A percentile compares a stretch with the other conserved stretches of the same genome.
These are phyloP conservation scores for Campoletis sonorensis DNA, from an alignment of 1,140 invertebrate species.

Conservation along the genomic window DNA sequence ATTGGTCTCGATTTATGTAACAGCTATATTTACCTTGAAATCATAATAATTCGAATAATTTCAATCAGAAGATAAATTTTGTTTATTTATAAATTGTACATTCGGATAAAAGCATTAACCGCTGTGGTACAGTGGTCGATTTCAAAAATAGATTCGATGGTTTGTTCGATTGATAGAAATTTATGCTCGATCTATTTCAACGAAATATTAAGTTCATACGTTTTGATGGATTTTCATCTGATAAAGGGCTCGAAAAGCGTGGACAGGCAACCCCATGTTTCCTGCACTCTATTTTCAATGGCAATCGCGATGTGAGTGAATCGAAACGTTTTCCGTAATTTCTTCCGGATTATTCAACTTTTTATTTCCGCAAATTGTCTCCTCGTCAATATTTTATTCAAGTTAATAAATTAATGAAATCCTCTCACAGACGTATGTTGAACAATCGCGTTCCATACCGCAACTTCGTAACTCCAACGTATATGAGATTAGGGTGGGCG, in stretches of 20 bases:
- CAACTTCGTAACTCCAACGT: background rate
- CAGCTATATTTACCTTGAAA: too few relatives aligned
- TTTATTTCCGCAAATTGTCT: background rate
- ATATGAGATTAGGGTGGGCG: background rate
- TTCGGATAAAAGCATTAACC: too few relatives aligned
- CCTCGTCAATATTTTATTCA: background rate
- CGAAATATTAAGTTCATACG: slow-evolving; percentile 21
- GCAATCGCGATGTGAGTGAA: slow-evolving; percentile 22
- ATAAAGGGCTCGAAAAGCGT: background rate
- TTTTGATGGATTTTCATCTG: background rate
- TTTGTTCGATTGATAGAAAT: slow-evolving; percentile 23
- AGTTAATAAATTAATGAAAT: background rate
- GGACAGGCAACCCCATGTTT: background rate
- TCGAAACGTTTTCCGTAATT: background rate
- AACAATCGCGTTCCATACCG: background rate
- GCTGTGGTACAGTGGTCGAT: too few relatives aligned
- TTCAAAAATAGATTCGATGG: too few relatives aligned
- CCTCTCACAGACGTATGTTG: background rate
- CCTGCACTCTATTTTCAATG: background rate
- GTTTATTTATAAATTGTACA: too few relatives aligned
- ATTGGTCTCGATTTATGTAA: too few relatives aligned
- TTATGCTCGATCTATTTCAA: slow-evolving; percentile 3
- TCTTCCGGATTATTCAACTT: slow-evolving; percentile 31
- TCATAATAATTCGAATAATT: too few relatives aligned
- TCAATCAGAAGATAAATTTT: too few relatives aligned